Evolutionary conservation across 2,797 vertebrate genomes (phyloP).

Genomic region (Lepus townsendii): DNA sequence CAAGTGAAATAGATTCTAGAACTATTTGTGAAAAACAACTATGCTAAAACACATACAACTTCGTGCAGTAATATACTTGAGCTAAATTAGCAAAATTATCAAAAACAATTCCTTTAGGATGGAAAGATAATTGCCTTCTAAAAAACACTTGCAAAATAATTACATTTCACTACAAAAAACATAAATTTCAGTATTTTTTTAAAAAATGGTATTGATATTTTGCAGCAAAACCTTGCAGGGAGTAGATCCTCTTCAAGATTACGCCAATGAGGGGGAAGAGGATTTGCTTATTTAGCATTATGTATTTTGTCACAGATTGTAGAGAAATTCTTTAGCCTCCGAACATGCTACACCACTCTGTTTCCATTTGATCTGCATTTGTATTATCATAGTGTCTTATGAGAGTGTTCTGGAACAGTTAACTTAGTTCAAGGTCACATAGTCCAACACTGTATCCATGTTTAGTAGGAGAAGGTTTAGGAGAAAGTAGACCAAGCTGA

Average conservation of each 20-base stretch:
- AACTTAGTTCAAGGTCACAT: background rate
- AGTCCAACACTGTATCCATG: background rate
- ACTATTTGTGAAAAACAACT: background rate
- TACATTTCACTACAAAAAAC: conserved; percentile 37
- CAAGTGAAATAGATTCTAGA: conserved; percentile 9
- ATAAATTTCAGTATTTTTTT: background rate
- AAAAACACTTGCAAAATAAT: background rate
- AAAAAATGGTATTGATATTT: background rate
- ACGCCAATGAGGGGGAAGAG: background rate
- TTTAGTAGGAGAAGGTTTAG: background rate
- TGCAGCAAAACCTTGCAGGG: background rate
- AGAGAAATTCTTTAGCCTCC: conserved; percentile 2
- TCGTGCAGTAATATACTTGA: background rate
- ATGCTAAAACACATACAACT: background rate
- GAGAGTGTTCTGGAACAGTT: background rate
- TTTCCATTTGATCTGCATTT: background rate
- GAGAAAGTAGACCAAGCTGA: background rate
- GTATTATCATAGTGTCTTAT: background rate
- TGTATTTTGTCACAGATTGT: background rate
- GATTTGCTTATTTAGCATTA: background rate
- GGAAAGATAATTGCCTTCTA: background rate
- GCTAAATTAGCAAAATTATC: background rate
- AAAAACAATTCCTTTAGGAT: background rate
- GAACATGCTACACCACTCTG: background rate
- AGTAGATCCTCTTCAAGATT: background rate